phyloP scores from a whole-genome alignment of 2,797 vertebrate genomes.

The Orientallactaga sibirica region DNA sequence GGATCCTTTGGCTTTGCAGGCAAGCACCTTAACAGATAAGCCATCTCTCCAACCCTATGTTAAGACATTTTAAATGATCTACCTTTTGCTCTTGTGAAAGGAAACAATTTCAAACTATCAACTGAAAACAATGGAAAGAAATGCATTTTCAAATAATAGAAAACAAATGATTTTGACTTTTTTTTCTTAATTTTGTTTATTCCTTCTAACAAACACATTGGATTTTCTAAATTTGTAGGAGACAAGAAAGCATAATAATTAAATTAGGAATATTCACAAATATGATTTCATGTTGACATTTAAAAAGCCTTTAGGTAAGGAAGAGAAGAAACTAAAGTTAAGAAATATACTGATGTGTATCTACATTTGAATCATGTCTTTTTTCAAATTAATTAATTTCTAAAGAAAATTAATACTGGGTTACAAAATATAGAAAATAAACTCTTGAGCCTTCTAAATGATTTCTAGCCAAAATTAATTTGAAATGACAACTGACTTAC shows the following conservation, averaged over 20 bases:
- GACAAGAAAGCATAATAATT: conserved; percentile 24
- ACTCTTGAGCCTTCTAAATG: neutral
- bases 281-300: conserved; percentile 24
- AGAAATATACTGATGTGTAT: neutral
- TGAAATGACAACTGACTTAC: neutral
- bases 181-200: conserved; percentile 7
- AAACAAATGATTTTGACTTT: neutral
- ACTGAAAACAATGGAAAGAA: neutral
- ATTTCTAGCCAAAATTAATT: neutral
- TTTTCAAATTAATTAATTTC: conserved; percentile 16
- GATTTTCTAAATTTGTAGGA: conserved; percentile 36
- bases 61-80: neutral
- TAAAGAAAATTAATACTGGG: neutral
- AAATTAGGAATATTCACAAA: neutral
- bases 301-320: neutral
- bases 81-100: neutral
- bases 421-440: neutral
- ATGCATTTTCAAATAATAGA: neutral
- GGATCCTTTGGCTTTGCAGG: no score
- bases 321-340: neutral
- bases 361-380: neutral
- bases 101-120: neutral
- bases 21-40: no score
- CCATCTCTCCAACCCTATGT: no score
- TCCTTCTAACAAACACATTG: neutral